Evolutionary conservation across 2,113 vertebrate species (phyloP).

Genomic region (Scomber scombrus): DNA sequence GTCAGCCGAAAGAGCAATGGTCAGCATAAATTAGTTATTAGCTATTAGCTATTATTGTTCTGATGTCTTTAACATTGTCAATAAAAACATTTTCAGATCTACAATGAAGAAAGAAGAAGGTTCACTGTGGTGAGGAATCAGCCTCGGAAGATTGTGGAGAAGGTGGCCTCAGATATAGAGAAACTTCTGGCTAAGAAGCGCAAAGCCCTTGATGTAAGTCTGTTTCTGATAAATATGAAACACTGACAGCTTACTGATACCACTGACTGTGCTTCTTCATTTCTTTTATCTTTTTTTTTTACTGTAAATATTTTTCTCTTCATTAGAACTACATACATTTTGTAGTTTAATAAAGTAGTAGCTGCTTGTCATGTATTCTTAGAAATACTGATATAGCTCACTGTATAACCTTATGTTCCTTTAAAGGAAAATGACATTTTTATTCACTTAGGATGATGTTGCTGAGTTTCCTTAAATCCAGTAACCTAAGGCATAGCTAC

Average conservation of each 20-base stretch:
- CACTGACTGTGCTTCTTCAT: neutral
- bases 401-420: neutral
- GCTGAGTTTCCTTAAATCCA: neutral
- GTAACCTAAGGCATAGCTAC: neutral
- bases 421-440: neutral
- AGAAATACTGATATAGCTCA: neutral
- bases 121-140: slow-evolving; percentile 94
- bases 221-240: neutral
- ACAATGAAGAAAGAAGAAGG: slow-evolving; percentile 93
- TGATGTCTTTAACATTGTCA: slow-evolving; percentile 21
- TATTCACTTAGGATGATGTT: neutral
- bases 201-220: slow-evolving; percentile 94
- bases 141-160: slow-evolving; percentile 94
- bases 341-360: neutral
- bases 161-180: slow-evolving; percentile 96
- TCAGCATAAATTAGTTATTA: slow-evolving; percentile 38
- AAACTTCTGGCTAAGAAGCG: slow-evolving; percentile 96
- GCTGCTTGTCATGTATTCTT: neutral
- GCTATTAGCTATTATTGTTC: slow-evolving; percentile 7
- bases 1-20: neutral
- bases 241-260: neutral
- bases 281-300: neutral
- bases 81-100: slow-evolving; percentile 89
- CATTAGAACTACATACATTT: neutral
- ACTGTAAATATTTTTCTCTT: neutral